phyloP scores from a whole-genome alignment of 1,140 invertebrate genomes.

The Diorhabda elongata region DNA sequence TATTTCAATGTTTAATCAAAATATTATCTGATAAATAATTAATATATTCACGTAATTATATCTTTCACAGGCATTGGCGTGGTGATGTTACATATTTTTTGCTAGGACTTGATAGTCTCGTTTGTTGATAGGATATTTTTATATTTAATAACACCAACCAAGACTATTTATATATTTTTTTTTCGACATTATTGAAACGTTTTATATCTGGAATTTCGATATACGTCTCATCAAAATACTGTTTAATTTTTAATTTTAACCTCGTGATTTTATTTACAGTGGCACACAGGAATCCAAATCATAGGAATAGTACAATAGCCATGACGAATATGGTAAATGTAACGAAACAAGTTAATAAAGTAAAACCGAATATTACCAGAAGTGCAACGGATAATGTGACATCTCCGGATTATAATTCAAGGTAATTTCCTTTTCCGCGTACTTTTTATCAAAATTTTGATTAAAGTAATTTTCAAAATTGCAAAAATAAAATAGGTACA shows the following conservation, averaged over 20 bases:
- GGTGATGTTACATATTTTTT: too few relatives aligned
- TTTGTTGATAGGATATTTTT: too few relatives aligned
- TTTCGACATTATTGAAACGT: too few relatives aligned
- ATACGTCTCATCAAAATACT: too few relatives aligned
- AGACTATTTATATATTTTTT: too few relatives aligned
- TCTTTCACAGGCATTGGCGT: too few relatives aligned
- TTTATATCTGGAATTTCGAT: too few relatives aligned
- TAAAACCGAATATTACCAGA: constrained; percentile 78
- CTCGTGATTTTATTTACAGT: constrained; percentile 48
- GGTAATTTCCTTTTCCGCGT: constrained; percentile 37
- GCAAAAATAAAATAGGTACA: background rate
- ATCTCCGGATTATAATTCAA: constrained; percentile 48
- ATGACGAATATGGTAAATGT: constrained; percentile 63
- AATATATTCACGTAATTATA: too few relatives aligned
- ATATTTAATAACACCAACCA: too few relatives aligned
- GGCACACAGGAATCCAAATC: constrained; percentile 69
- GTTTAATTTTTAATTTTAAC: background rate
- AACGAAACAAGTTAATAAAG: constrained; percentile 79
- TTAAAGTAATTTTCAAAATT: background rate
- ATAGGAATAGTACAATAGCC: constrained; percentile 61
- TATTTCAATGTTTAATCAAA: too few relatives aligned
- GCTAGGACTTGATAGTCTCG: too few relatives aligned
- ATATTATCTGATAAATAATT: too few relatives aligned
- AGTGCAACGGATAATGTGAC: constrained; percentile 58
- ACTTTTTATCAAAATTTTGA: background rate